Conservation (phyloP, 2,113 vertebrate species). For the Crocuta crocuta region DNA sequence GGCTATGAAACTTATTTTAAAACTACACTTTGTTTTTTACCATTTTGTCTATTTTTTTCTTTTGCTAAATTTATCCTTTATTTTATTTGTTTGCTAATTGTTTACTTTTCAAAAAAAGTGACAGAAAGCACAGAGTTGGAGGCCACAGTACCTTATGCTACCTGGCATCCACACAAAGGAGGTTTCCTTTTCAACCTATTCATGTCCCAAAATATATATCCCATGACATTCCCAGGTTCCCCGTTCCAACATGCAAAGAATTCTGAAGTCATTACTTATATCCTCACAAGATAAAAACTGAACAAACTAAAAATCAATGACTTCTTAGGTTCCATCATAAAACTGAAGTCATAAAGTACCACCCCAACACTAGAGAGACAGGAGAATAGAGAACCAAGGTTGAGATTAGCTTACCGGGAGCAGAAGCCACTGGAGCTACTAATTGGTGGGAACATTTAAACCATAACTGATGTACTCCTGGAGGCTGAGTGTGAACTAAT, state of each 20-base stretch:
- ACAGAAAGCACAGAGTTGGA: background rate
- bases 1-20: background rate
- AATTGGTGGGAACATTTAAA: background rate
- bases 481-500: background rate
- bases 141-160: background rate
- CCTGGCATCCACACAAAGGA: background rate
- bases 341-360: background rate
- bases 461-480: background rate
- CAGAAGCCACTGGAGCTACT: background rate
- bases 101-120: background rate
- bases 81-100: background rate
- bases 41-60: background rate
- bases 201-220: background rate
- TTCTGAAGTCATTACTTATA: background rate
- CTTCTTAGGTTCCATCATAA: conserved; percentile 8
- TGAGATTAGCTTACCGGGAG: background rate
- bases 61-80: background rate
- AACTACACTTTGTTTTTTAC: background rate
- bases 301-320: background rate
- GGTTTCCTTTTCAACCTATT: background rate
- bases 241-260: background rate
- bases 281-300: background rate
- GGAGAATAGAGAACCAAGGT: background rate
- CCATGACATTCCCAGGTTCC: background rate
- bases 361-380: background rate